Conservation (phyloP, 2,797 vertebrate species). For the Aldrovandia affinis region DNA sequence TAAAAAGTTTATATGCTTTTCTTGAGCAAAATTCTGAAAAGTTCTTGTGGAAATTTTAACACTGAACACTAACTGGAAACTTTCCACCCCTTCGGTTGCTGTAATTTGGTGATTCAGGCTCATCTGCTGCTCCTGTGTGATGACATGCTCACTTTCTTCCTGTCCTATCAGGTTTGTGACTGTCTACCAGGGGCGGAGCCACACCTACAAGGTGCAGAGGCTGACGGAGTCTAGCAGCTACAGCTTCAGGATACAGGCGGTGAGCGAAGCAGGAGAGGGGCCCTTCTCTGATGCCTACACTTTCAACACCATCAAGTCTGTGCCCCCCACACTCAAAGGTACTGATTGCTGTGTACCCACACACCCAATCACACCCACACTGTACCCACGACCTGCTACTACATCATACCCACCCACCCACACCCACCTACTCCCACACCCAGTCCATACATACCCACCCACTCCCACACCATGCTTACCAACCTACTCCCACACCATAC, state of each 20-base stretch:
- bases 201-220: constrained; percentile 96
- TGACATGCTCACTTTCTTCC: neutral
- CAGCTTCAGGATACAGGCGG: constrained; percentile 93
- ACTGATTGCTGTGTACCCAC: neutral
- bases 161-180: constrained; percentile 82
- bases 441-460: neutral
- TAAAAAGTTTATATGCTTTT: too few species aligned
- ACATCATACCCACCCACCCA: neutral
- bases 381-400: neutral
- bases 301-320: constrained; percentile 92
- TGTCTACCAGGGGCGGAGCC: constrained; percentile 94
- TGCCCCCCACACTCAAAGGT: constrained; percentile 67
- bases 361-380: neutral
- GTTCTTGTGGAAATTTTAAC: too few species aligned
- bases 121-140: neutral
- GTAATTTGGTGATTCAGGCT: neutral
- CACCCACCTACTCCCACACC: neutral
- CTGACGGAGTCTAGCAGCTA: constrained; percentile 90
- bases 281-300: constrained; percentile 88
- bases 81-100: too few species aligned
- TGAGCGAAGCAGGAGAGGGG: constrained; percentile 90
- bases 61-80: too few species aligned
- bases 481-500: too few species aligned
- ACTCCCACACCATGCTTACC: too few species aligned
- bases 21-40: too few species aligned